These are phyloP conservation scores for Murina feae DNA, from an alignment of 2,113 vertebrate genomes.

Conservation along the genomic window DNA sequence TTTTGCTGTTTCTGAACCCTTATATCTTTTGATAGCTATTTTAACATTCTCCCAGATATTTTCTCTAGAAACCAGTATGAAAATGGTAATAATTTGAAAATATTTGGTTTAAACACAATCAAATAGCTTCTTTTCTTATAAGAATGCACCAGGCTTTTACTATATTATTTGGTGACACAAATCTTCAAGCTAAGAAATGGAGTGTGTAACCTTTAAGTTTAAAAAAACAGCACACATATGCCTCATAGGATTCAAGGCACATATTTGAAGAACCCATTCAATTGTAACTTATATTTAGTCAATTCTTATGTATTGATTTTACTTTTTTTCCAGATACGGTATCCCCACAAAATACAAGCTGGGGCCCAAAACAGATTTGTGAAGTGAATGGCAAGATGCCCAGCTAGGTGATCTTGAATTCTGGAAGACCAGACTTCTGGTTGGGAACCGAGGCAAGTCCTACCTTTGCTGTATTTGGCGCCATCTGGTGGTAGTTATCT, in stretches of 20 bases:
- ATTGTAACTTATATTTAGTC: not conserved
- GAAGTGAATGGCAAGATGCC: not conserved
- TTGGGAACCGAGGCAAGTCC: not conserved
- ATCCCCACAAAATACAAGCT: not conserved
- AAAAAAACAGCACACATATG: not conserved
- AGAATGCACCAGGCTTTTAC: not conserved
- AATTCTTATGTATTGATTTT: not conserved
- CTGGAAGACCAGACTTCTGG: not conserved
- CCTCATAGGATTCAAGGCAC: not conserved
- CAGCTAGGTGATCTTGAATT: not conserved
- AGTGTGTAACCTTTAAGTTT: not conserved
- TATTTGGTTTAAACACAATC: conserved; percentile 11
- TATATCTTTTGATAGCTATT: not conserved
- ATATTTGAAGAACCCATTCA: not conserved
- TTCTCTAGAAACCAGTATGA: not conserved
- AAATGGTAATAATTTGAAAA: conserved; percentile 5
- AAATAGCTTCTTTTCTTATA: not conserved
- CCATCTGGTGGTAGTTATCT: not conserved
- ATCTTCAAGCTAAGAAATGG: not conserved
- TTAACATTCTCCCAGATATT: not conserved
- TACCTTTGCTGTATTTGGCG: not conserved
- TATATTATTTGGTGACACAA: not conserved
- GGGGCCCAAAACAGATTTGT: not conserved
- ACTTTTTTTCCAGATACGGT: not conserved
- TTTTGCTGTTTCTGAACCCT: not conserved